phyloP scores from a whole-genome alignment of 2,797 vertebrate genomes.

The Phrynocephalus vlangalii region DNA sequence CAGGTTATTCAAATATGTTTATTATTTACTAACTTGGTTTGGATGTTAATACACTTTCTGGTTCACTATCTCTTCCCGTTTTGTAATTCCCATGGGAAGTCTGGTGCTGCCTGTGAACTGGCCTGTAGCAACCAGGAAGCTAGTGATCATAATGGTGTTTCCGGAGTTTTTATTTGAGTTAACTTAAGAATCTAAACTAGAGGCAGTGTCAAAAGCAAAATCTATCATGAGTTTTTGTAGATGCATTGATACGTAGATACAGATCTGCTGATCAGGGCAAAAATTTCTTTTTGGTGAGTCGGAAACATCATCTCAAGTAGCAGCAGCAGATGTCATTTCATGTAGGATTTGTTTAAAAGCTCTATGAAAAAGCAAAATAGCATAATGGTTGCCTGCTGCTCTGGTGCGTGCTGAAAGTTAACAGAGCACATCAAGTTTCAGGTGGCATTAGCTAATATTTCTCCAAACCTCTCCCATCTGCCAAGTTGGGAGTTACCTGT shows the following conservation, averaged over 20 bases:
- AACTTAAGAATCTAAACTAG: background rate
- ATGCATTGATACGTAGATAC: no score
- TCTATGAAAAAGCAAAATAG: background rate
- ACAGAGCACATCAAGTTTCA: background rate
- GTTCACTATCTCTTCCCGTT: background rate
- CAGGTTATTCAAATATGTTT: background rate
- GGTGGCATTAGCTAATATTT: background rate
- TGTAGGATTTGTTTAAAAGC: constrained; percentile 2
- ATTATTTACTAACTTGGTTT: background rate
- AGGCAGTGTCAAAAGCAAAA: background rate
- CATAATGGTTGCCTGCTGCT: background rate
- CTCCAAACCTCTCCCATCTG: background rate
- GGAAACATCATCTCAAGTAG: background rate
- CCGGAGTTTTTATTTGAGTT: background rate
- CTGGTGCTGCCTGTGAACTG: background rate
- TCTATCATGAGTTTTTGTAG: background rate
- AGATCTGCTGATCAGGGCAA: background rate
- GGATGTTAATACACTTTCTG: background rate
- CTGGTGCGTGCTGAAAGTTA: background rate
- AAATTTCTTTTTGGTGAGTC: background rate
- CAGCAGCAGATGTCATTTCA: background rate
- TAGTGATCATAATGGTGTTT: background rate
- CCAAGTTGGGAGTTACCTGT: no score
- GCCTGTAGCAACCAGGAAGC: background rate
- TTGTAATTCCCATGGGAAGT: background rate